Evolutionary conservation across 2,113 vertebrate species (phyloP).

Genomic region (Ochotona princeps): DNA sequence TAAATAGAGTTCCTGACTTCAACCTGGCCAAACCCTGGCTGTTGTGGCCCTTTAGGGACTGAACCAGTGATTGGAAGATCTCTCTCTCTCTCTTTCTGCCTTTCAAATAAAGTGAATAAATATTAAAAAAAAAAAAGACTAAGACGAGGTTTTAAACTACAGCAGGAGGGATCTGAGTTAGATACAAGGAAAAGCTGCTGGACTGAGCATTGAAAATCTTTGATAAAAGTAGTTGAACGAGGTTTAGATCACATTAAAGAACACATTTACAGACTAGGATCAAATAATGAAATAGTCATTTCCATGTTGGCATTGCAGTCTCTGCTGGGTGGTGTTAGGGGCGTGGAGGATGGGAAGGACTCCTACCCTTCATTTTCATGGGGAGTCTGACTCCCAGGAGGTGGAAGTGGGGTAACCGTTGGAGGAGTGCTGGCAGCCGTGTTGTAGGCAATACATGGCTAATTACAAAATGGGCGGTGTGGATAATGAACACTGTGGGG

Average conservation of each 20-base stretch:
- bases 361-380: background rate
- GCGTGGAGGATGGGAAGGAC: background rate
- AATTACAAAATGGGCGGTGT: slow-evolving; percentile 21
- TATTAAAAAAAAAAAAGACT: too few species aligned
- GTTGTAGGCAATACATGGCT: background rate
- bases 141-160: too few species aligned
- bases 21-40: too few species aligned
- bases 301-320: background rate
- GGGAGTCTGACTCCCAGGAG: background rate
- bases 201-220: background rate
- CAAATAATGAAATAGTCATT: background rate
- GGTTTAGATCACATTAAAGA: background rate
- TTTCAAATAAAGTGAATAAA: too few species aligned
- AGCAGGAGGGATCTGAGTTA: slow-evolving; percentile 39
- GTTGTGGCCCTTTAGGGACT: too few species aligned
- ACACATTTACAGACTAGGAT: background rate
- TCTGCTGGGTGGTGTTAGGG: background rate
- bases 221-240: background rate
- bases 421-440: background rate
- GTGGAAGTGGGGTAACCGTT: background rate
- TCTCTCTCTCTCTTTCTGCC: too few species aligned
- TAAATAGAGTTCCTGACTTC: too few species aligned
- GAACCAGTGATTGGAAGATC: too few species aligned
- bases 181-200: slow-evolving; percentile 5
- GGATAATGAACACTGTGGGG: background rate